Evolutionary conservation across 2,113 vertebrate genomes (phyloP).

Genomic region (Rhea americana): DNA sequence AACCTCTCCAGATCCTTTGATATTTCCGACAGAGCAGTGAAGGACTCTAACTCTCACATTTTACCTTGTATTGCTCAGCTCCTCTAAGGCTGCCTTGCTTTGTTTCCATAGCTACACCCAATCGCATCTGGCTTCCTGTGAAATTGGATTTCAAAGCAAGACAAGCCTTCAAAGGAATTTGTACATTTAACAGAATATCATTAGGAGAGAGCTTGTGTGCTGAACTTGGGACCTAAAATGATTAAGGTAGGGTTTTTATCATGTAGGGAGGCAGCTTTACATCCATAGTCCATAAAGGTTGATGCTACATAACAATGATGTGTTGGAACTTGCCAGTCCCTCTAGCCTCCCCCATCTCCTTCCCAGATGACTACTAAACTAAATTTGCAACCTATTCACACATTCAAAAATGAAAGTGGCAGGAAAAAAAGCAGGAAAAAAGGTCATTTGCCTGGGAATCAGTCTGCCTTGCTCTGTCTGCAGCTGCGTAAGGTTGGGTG

Average conservation of each 20-base stretch:
- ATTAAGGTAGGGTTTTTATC: constrained; percentile 65
- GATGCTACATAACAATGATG: constrained; percentile 23
- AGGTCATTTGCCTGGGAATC: not conserved
- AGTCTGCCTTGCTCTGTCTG: not conserved
- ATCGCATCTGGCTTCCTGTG: constrained; percentile 67
- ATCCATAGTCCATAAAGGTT: not conserved
- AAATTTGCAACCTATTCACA: not conserved
- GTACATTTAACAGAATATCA: constrained; percentile 80
- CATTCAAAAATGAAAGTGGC: not conserved
- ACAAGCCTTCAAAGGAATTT: constrained; percentile 81
- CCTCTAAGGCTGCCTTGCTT: constrained; percentile 56
- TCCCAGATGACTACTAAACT: not conserved
- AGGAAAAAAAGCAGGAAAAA: not conserved
- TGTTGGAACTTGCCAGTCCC: constrained; percentile 50
- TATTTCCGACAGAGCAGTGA: constrained; percentile 63
- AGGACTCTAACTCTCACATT: constrained; percentile 43
- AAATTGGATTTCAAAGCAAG: constrained; percentile 81
- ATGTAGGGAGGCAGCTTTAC: constrained; percentile 64
- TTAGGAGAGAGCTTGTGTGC: constrained; percentile 72
- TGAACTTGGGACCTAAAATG: constrained; percentile 65
- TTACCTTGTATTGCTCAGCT: constrained; percentile 62
- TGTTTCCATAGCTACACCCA: constrained; percentile 81
- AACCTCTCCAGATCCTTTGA: constrained; percentile 63
- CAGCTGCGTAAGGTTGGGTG: not conserved
- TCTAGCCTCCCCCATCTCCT: not conserved